Base-by-base conservation (phyloP, 2,888 invertebrate genomes). In the Trimorus sp. region DNA sequence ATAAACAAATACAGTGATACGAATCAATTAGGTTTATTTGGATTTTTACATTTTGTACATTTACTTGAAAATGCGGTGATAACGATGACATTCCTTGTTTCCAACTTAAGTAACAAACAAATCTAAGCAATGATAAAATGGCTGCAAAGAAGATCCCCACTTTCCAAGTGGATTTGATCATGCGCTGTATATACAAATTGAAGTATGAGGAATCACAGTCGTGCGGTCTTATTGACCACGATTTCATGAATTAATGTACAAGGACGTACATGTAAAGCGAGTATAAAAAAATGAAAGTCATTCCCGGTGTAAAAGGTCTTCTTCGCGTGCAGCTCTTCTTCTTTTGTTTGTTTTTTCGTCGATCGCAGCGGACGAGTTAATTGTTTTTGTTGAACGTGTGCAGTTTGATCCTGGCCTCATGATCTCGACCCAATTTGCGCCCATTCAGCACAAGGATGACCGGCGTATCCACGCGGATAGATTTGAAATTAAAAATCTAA, bases 401-500 rank as follows among this genome's bases (percentile, higher is more conserved):
- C 83, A 95, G 93, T 84, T 94, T 93, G 5, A 94, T 94, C 85
- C 94, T 93, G 0, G 95, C 95, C 90, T 94, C 94, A 87, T 95
- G 94, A 84, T 94, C 93, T 65, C 93, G 92, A n/a, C 94, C 93
- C n/a, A 95, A 92, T 85, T 95, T 95, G 88, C 94, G 95, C 0
- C 96, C 95, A 90, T 97, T 97, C 54, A 97, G 94, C 11, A 96
- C 94, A 86, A 97, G 91, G 42, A 94, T 92, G 83, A 95, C 91
- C 0, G 97, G 97, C 80, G 94, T 95, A 91, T 96, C 95, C n/a
- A 97, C 95, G 73, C 97, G 94, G 77, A 97, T 94, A 65, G 95
- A 94, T 86, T 93, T 93, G 91, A 96, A 97, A 84, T 94, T 93
- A 89, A 95, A 96, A 84, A 92, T 93, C 97, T 97, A 93, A 8